Evolutionary conservation across 2,797 vertebrate genomes (phyloP).

Genomic region (Gymnopithys bicolor): DNA sequence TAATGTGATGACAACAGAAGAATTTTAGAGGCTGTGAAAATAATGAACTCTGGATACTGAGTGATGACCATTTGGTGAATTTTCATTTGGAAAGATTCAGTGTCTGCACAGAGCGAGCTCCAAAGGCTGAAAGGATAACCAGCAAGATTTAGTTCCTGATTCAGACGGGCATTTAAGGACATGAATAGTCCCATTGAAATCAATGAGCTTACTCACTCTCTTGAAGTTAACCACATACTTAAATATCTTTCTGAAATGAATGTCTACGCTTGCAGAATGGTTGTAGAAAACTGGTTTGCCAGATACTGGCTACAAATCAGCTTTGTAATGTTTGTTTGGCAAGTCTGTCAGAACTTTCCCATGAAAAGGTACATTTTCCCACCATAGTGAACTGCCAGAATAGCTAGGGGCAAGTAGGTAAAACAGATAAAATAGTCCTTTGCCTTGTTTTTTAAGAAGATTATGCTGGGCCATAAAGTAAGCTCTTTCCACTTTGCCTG

Average conservation of each 20-base stretch:
- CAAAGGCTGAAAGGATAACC: not conserved
- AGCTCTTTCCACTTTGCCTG: not conserved
- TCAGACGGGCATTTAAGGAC: constrained; percentile 20
- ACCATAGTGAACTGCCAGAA: not conserved
- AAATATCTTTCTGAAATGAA: constrained; percentile 9
- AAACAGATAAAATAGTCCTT: not conserved
- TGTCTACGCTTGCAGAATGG: not conserved
- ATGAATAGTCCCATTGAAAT: constrained; percentile 22
- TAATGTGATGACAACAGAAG: not conserved
- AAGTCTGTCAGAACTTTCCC: constrained; percentile 8
- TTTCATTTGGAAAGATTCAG: not conserved
- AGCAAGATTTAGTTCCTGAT: constrained; percentile 10
- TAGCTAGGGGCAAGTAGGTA: not conserved
- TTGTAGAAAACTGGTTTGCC: constrained; percentile 11
- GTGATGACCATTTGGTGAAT: not conserved
- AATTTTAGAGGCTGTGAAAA: not conserved
- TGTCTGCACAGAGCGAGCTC: not conserved
- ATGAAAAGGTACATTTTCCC: not conserved
- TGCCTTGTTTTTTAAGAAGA: not conserved
- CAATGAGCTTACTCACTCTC: not conserved
- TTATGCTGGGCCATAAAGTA: not conserved
- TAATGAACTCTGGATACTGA: not conserved
- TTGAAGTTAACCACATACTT: constrained; percentile 18
- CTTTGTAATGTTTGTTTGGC: not conserved
- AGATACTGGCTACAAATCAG: not conserved